Conservation (phyloP, 92 coral and sea anemone genomes). For the Umimayanthus chanpuru region DNA sequence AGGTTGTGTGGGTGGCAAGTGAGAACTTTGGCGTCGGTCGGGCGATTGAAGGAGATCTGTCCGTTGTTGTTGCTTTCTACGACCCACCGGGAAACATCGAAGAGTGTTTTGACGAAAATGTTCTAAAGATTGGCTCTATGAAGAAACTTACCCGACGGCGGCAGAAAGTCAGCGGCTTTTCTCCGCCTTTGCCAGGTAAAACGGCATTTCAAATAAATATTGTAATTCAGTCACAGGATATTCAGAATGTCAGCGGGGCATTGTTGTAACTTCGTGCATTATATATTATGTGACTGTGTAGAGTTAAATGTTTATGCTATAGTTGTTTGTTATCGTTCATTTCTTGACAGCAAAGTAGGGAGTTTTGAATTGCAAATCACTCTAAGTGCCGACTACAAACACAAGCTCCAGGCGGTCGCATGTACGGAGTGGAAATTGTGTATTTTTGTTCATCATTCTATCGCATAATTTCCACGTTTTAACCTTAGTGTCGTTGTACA, state of each 20-base stretch:
- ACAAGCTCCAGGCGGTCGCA: background rate
- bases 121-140: conserved; percentile 66
- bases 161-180: conserved; percentile 60
- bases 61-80: conserved; percentile 94
- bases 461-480: background rate
- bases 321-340: background rate
- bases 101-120: conserved; percentile 81
- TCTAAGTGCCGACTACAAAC: background rate
- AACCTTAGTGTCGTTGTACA: background rate
- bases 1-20: conserved; percentile 95
- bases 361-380: conserved; percentile 1
- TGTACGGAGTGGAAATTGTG: background rate
- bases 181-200: conserved; percentile 85
- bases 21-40: conserved; percentile 94
- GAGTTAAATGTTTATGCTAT: background rate
- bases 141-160: conserved; percentile 53
- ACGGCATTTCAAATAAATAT: background rate
- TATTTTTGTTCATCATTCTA: background rate
- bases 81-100: conserved; percentile 99
- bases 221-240: background rate
- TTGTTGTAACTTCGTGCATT: background rate
- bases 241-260: background rate
- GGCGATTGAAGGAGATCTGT: conserved; percentile 77
- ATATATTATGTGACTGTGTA: background rate
- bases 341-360: background rate